Conservation (phyloP, 1,140 invertebrate genomes). For the Orchestia grillus region DNA sequence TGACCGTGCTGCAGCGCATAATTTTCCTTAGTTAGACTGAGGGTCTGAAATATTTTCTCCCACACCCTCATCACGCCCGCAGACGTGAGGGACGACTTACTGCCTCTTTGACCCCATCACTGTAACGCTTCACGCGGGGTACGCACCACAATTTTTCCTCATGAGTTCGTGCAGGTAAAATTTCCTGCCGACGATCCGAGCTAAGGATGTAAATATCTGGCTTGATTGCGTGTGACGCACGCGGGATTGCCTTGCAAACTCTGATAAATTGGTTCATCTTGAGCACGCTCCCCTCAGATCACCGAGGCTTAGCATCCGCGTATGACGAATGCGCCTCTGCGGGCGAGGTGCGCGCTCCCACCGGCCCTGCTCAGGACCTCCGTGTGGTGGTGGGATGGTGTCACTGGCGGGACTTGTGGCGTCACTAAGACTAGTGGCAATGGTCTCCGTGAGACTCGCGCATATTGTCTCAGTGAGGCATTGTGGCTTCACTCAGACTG, state of each 20-base stretch:
- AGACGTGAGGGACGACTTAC: not conserved
- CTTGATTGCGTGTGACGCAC: conserved; percentile 42
- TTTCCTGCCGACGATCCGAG: not conserved
- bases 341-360: not conserved
- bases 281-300: conserved; percentile 6
- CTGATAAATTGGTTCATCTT: conserved; percentile 36
- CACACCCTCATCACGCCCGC: not conserved
- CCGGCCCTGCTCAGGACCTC: not conserved
- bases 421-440: not conserved
- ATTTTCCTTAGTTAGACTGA: not conserved
- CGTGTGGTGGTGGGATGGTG: not conserved
- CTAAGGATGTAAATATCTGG: conserved; percentile 3
- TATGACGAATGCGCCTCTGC: conserved; percentile 28
- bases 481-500: too few relatives aligned
- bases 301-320: not conserved
- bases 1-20: not conserved
- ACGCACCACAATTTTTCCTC: not conserved
- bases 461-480: not conserved
- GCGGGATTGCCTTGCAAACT: conserved; percentile 43
- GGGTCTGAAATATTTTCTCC: not conserved
- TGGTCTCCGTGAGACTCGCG: not conserved
- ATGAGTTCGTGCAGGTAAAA: not conserved
- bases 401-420: not conserved
- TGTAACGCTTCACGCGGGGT: not conserved
- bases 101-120: not conserved